Evolutionary conservation across 2,888 invertebrate genomes (phyloP).

Genomic region (Amphipoea lucens): DNA sequence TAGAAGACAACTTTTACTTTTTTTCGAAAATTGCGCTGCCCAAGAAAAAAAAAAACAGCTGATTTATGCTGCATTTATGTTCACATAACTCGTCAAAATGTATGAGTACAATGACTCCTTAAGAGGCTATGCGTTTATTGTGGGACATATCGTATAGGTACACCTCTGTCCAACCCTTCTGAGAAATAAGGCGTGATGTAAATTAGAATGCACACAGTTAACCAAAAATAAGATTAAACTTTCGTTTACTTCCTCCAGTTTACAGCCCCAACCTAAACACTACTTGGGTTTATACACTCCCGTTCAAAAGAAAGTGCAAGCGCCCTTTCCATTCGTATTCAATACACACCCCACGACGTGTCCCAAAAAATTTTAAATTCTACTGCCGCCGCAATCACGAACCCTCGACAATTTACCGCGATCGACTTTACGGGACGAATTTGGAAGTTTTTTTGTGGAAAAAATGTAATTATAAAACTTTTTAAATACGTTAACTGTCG

Average conservation of each 20-base stretch:
- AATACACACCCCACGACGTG: slow-evolving; percentile 54
- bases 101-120: too few relatives aligned
- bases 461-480: slow-evolving; percentile 25
- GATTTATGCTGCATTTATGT: too few relatives aligned
- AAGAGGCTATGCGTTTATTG: too few relatives aligned
- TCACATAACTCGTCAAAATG: too few relatives aligned
- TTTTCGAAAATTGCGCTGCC: too few relatives aligned
- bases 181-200: neutral
- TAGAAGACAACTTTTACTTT: too few relatives aligned
- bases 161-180: too few relatives aligned
- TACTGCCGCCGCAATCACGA: slow-evolving; percentile 53
- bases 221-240: slow-evolving; percentile 25
- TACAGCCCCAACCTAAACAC: slow-evolving; percentile 9
- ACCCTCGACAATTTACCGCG: slow-evolving; percentile 58
- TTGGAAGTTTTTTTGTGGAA: slow-evolving; percentile 18
- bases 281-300: slow-evolving; percentile 32
- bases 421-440: slow-evolving; percentile 42
- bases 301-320: slow-evolving; percentile 64
- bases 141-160: too few relatives aligned
- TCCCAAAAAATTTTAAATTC: slow-evolving; percentile 63
- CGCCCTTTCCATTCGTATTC: slow-evolving; percentile 59
- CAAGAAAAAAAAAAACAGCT: too few relatives aligned
- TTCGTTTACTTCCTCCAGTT: slow-evolving; percentile 23
- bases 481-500: neutral
- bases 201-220: neutral